Evolutionary conservation across 1,140 invertebrate genomes (phyloP), one percentile per base, ranked within the genome.

Genomic region (Pseudomyrmex sp.): DNA sequence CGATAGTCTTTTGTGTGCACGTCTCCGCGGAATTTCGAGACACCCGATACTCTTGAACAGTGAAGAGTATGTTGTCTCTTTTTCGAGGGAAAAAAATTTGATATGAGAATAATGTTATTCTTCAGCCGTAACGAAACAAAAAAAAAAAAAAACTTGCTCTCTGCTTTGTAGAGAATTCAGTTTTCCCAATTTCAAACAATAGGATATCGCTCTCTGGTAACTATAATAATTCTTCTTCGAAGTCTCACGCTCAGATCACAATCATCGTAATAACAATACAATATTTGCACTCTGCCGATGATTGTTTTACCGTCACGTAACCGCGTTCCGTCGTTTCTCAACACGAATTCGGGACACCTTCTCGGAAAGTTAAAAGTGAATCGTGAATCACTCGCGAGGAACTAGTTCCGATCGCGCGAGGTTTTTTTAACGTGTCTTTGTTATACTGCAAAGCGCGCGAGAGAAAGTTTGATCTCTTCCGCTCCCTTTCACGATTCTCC

Each of bases 401-500:
- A 35, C 2, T 35, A 46, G 26, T 68, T 56, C n/a, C 66, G 46
- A 79, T 59, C 50, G 52, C 63, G 2, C n/a, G 23, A 7, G 26
- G 20, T 23, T 23, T 26, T 26, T 52, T 66, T 54, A 18, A 63
- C 3, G 44, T 69, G 52, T 56, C 75, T 77, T 77, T 77, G 74
- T 77, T 35, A 35, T 56, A 77, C 63, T 48, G 26, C 75, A 18
- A 18, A 35, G 35, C 35, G 35, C 35, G 35, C 18, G 63, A 56
- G 75, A 77, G 75, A 77, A 77, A 77, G 75, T 77, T 18, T 12
- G 8, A 12, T 23, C 50, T 70, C 44, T 58, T 79, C 35, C 75
- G 75, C 20, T 56, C 65, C 76, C 76, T 20, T 79, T 10, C 20
- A 20, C 63, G 18, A 1, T 15, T 44, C 20, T 26, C 18, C n/a